phyloP scores from a whole-genome alignment of 2,888 invertebrate genomes.

The Tiphia femorata region DNA sequence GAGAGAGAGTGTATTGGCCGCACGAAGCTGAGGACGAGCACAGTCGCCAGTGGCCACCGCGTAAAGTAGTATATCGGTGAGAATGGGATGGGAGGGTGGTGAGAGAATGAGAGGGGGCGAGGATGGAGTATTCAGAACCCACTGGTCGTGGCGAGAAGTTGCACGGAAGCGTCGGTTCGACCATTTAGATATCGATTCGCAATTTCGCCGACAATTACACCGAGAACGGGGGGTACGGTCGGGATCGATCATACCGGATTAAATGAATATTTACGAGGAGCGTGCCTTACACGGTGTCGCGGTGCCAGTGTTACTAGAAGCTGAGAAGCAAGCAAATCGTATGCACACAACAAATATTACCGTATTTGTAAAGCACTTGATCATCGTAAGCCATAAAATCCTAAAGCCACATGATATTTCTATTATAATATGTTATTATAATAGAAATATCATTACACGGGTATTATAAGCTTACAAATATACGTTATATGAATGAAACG shows the following conservation, averaged over 20 bases:
- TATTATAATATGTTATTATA: no score
- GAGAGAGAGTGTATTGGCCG: not conserved
- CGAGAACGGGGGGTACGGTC: slow-evolving; percentile 47
- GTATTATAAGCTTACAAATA: no score
- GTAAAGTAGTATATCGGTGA: slow-evolving; percentile 42
- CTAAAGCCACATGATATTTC: no score
- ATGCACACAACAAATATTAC: no score
- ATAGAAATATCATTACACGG: no score
- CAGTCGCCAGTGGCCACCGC: slow-evolving; percentile 30
- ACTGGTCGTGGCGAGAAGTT: not conserved
- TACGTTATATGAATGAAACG: no score
- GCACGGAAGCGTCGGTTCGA: slow-evolving; percentile 20
- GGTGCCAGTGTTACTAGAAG: no score
- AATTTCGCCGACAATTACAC: slow-evolving; percentile 51
- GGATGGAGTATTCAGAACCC: not conserved
- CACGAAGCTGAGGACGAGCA: slow-evolving; percentile 15
- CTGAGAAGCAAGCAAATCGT: no score
- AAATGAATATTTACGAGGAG: slow-evolving; percentile 53
- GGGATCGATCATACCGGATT: slow-evolving; percentile 52
- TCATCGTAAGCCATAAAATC: no score
- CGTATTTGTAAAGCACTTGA: no score
- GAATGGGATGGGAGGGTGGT: not conserved
- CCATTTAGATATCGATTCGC: slow-evolving; percentile 56
- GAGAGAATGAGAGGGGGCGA: not conserved
- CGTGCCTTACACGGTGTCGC: no score